phyloP scores from a whole-genome alignment of 30 jellyfish, hydroid and myxozoan species.

The Mastigias papua region DNA sequence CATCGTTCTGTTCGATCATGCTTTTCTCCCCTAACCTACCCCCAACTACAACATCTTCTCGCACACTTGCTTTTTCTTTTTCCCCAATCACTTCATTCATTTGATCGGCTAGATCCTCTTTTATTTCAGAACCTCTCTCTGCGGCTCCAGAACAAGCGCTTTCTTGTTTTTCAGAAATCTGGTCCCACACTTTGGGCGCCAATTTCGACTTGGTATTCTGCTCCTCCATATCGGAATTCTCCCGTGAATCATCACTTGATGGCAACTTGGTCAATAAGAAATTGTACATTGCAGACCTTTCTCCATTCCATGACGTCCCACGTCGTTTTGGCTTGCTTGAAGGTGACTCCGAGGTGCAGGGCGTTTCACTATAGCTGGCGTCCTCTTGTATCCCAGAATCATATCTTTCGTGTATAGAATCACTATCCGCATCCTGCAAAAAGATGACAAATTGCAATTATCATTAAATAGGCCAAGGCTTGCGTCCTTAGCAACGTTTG shows the following conservation, averaged over 20 bases:
- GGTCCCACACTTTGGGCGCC: conserved; percentile 7
- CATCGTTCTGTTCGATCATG: not conserved
- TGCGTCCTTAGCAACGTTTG: not conserved
- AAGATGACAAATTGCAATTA: not conserved
- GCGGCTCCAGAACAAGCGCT: not conserved
- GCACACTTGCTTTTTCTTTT: not conserved
- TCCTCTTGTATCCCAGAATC: conserved; percentile 72
- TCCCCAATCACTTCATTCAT: not conserved
- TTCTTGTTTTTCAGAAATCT: not conserved
- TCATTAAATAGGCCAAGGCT: no score
- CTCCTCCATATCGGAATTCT: conserved; percentile 4
- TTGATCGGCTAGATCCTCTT: not conserved
- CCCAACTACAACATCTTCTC: not conserved
- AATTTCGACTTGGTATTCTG: not conserved
- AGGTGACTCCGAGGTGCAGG: not conserved
- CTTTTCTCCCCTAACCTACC: not conserved
- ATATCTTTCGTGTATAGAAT: conserved; percentile 61
- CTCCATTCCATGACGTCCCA: conserved; percentile 17
- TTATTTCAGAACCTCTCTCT: not conserved
- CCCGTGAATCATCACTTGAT: not conserved
- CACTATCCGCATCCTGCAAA: conserved; percentile 51
- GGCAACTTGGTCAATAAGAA: not conserved
- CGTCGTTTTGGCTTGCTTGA: not conserved
- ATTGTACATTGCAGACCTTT: conserved; percentile 20
- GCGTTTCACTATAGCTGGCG: conserved; percentile 11